Conservation (phyloP, 2,113 vertebrate genomes). For the Corydoras sp. region DNA sequence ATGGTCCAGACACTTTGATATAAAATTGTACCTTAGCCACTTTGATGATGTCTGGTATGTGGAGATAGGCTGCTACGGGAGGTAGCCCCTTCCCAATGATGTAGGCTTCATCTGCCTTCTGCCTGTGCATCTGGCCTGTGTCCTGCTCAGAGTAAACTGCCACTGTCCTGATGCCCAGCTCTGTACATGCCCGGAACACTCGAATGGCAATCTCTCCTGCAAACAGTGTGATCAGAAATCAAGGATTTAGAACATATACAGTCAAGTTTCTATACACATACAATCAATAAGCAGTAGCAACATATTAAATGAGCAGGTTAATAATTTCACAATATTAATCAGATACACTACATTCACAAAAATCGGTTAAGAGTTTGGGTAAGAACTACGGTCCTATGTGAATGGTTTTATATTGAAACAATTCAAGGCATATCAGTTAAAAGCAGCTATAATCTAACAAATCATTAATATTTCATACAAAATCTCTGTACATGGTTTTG, state of each 20-base stretch:
- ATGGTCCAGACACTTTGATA: no score
- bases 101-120: constrained; percentile 91
- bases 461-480: no score
- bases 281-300: no score
- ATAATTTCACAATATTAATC: neutral
- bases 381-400: no score
- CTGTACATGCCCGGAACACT: constrained; percentile 87
- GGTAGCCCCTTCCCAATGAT: constrained; percentile 82
- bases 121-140: constrained; percentile 89
- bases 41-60: constrained; percentile 88
- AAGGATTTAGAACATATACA: no score
- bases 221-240: constrained; percentile 4
- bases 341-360: neutral
- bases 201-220: constrained; percentile 88
- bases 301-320: no score
- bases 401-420: no score
- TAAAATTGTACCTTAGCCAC: constrained; percentile 75
- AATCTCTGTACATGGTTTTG: no score
- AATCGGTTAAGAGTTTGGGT: no score
- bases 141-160: constrained; percentile 80
- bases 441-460: no score
- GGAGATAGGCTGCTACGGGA: constrained; percentile 83
- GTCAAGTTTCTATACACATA: no score
- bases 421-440: no score
- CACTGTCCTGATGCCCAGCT: constrained; percentile 79